Conservation (phyloP, 2,797 vertebrate genomes). For the Coccyzus lansbergi region DNA sequence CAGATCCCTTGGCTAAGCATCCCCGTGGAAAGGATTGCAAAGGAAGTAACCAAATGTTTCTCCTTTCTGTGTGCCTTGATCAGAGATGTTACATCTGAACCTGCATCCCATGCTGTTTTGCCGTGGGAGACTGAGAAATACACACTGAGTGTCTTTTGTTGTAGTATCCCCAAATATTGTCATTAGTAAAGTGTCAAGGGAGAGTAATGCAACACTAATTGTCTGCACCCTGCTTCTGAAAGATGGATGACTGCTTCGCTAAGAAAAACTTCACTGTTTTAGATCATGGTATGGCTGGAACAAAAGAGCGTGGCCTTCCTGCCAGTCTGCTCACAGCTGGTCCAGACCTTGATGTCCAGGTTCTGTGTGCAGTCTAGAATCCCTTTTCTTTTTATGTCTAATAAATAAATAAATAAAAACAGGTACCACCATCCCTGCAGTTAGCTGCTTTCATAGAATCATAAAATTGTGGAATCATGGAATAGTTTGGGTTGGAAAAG, state of each 20-base stretch:
- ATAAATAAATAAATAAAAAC: not conserved
- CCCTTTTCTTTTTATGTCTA: not conserved
- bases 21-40: not conserved
- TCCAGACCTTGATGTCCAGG: not conserved
- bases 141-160: not conserved
- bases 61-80: not conserved
- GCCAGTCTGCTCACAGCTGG: not conserved
- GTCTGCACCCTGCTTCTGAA: not conserved
- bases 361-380: not conserved
- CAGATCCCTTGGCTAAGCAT: not conserved
- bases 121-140: not conserved
- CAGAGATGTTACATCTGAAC: not conserved
- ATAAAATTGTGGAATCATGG: too few species aligned
- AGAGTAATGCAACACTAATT: not conserved
- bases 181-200: not conserved
- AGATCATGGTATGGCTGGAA: slow-evolving; percentile 11
- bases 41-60: not conserved
- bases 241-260: not conserved
- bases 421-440: not conserved
- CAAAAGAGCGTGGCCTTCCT: not conserved
- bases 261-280: not conserved
- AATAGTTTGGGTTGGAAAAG: too few species aligned
- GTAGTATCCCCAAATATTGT: not conserved
- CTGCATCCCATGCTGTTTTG: fast-evolving
- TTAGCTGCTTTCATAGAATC: too few species aligned